phyloP scores from a whole-genome alignment of 2,113 vertebrate species.

The Scomber japonicus region DNA sequence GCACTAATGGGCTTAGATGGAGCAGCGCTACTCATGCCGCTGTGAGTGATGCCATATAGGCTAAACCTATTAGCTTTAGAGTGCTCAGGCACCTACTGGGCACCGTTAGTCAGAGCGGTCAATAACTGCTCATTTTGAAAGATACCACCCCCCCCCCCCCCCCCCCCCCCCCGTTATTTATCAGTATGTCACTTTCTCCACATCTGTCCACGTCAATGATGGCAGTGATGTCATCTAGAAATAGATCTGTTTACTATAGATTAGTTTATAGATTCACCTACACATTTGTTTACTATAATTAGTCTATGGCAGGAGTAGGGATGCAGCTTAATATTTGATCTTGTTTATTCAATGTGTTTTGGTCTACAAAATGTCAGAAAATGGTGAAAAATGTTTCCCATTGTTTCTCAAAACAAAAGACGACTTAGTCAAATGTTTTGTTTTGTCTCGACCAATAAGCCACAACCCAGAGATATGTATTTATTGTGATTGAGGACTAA shows the following conservation, averaged over 20 bases:
- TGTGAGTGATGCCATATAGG: constrained; percentile 52
- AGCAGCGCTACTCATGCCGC: constrained; percentile 45
- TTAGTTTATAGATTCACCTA: background rate
- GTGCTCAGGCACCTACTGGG: constrained; percentile 30
- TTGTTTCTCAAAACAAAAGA: no score
- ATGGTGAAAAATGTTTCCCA: no score
- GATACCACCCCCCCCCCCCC: background rate
- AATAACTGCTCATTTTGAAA: constrained; percentile 20
- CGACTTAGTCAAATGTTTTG: no score
- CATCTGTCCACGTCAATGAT: background rate
- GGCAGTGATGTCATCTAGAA: constrained; percentile 10
- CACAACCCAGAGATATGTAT: no score
- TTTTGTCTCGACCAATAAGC: no score
- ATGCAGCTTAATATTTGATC: no score
- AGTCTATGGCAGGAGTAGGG: no score
- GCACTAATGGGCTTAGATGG: constrained; percentile 71
- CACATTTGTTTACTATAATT: background rate
- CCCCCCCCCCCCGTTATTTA: background rate
- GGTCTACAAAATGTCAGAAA: no score
- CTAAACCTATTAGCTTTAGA: constrained; percentile 61
- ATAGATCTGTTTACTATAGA: background rate
- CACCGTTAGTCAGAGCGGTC: background rate
- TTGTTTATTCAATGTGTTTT: no score
- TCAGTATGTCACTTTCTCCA: background rate
- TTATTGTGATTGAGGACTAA: no score